Percentiles rank a stretch among this genome's conserved stretches.
Conservation (phyloP, 92 coral and sea anemone species). For the Diadumene lineata region DNA sequence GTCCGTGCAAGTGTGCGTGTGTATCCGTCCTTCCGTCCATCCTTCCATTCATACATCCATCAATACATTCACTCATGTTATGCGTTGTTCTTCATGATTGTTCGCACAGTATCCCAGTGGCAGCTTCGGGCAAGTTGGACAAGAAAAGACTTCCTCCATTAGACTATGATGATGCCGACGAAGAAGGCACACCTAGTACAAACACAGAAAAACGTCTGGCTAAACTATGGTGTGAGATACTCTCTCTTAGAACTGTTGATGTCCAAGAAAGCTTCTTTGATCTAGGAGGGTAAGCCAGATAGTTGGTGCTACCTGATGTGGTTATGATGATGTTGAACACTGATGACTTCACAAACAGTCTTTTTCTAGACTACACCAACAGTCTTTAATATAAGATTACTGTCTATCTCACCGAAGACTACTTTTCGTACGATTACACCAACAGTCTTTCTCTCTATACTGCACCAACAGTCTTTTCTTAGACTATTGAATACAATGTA, state of each 20-base stretch:
- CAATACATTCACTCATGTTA: conserved; percentile 1
- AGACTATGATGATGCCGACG: conserved; percentile 57
- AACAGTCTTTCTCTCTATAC: too few species aligned
- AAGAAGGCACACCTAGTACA: conserved; percentile 80
- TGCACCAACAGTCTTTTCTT: too few species aligned
- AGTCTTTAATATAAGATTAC: too few species aligned
- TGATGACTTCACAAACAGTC: neutral
- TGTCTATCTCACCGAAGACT: too few species aligned
- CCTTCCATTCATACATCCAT: too few species aligned
- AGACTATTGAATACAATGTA: too few species aligned
- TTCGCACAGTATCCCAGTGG: conserved; percentile 69
- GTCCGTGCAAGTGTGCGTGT: too few species aligned
- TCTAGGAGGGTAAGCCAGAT: conserved; percentile 69
- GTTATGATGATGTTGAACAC: neutral
- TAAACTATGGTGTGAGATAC: conserved; percentile 70
- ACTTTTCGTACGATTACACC: too few species aligned
- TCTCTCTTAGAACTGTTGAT: conserved; percentile 63
- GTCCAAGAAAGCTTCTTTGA: conserved; percentile 88
- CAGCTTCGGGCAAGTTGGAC: conserved; percentile 80
- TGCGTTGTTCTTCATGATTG: neutral
- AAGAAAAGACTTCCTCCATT: conserved; percentile 72
- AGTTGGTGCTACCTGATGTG: neutral
- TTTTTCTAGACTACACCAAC: too few species aligned
- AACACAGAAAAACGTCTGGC: conserved; percentile 66
- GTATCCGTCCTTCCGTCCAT: too few species aligned